Evolutionary conservation across 2,888 invertebrate species (phyloP), one percentile per base, ranked within the genome.

Genomic region (Spodoptera littoralis): DNA sequence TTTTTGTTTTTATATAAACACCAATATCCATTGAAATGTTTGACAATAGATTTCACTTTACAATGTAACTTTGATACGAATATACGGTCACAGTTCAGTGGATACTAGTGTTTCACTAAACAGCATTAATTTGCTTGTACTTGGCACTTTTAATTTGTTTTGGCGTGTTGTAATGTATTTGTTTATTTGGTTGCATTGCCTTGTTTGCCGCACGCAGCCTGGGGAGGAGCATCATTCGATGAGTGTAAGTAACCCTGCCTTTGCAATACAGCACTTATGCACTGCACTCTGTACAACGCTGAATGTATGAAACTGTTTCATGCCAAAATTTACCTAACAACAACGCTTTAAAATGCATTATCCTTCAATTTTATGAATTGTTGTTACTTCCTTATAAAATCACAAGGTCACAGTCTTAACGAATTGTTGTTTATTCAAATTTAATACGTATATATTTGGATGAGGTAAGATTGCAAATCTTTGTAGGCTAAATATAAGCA

Each of bases 151-250:
- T 70, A 55, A 61, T 85, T 87, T 87, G 83, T 86, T 86, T 87
- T 87, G 75, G 87, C 84, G 87, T 91, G 88, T 87, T 88, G 88
- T 93, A 91, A 92, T 82, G 76, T 90, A 86, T 92, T 81, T 91
- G 88, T 92, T 90, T 90, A 85, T 91, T 93, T 92, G 89, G 88
- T 93, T 92, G 94, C 93, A 92, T 93, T 86, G 90, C 89, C 87
- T 92, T 92, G 93, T 92, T 90, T 90, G 91, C 90, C 84, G 92
- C 89, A 89, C 89, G 90, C 94, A 95, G 94, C 93, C 95, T 91
- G 95, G 96, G 95, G 96, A 96, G 93, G 96, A 96, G 96, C 96
- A 96, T 93, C 95, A 95, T 95, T 95, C 96, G 96, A 96, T 95
- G 96, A 96, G 96, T 96, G 96, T 96, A 95, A 96, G 96, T 95